phyloP scores from a whole-genome alignment of 2,888 invertebrate genomes.

The Drosophila kambysellisi region DNA sequence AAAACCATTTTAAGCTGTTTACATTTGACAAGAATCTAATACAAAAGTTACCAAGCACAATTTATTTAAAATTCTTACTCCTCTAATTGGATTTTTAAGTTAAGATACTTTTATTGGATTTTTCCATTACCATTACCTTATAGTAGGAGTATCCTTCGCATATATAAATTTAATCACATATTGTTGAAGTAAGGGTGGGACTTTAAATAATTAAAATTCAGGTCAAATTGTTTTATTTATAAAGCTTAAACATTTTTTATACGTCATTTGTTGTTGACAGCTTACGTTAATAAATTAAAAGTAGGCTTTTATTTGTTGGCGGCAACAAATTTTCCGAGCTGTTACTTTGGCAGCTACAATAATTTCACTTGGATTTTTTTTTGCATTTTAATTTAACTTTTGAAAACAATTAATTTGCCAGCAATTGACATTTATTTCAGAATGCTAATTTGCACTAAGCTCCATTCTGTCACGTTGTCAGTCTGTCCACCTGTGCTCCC shows the following conservation, averaged over 20 bases:
- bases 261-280: neutral
- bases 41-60: neutral
- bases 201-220: neutral
- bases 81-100: neutral
- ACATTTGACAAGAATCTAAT: too few relatives aligned
- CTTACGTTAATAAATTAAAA: neutral
- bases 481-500: constrained; percentile 3
- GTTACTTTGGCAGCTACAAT: neutral
- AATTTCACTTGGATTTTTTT: neutral
- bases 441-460: constrained; percentile 39
- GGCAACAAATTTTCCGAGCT: neutral
- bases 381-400: too few relatives aligned
- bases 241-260: neutral
- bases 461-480: constrained; percentile 14
- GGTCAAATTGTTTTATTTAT: neutral
- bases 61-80: neutral
- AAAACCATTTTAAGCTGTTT: neutral
- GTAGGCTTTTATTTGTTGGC: neutral
- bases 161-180: neutral
- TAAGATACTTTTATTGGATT: neutral
- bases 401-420: constrained; percentile 20
- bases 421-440: constrained; percentile 27
- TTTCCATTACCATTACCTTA: neutral
- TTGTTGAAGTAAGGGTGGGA: neutral
- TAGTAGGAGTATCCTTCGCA: neutral